Percentiles rank a stretch among this genome's conserved stretches.
These are phyloP conservation scores for Knipowitschia caucasica DNA, from an alignment of 2,797 vertebrate genomes.

Conservation along the genomic window DNA sequence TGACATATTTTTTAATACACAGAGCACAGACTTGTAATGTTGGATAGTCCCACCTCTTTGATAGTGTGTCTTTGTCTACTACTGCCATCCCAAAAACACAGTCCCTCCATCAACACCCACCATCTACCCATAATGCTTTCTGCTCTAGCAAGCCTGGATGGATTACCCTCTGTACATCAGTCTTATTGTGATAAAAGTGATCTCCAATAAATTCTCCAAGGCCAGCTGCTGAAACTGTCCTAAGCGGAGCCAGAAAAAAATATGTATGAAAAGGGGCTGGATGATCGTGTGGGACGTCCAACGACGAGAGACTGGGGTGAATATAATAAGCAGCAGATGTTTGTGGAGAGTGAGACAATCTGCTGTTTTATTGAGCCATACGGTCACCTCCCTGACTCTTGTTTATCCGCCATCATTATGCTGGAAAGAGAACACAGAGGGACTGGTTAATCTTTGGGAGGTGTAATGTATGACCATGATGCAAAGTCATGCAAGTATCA, in stretches of 20 bases:
- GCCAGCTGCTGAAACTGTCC: constrained; percentile 40
- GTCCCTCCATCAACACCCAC: constrained; percentile 31
- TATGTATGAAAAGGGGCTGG: constrained; percentile 38
- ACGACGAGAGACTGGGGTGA: constrained; percentile 26
- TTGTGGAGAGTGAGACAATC: background rate
- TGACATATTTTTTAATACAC: constrained; percentile 16
- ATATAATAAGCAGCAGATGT: constrained; percentile 33
- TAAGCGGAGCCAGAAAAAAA: constrained; percentile 37
- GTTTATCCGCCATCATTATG: constrained; percentile 2
- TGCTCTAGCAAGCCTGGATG: constrained; percentile 45
- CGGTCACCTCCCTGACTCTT: constrained; percentile 1
- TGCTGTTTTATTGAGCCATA: background rate
- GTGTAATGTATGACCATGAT: background rate
- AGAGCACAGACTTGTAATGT: constrained; percentile 11
- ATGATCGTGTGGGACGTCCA: constrained; percentile 13
- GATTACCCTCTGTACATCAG: constrained; percentile 45
- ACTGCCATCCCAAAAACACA: constrained; percentile 21
- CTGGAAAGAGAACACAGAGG: constrained; percentile 2
- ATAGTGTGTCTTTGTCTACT: constrained; percentile 24
- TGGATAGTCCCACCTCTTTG: constrained; percentile 10
- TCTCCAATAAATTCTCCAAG: constrained; percentile 58
- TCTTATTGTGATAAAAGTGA: constrained; percentile 57
- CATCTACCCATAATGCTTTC: constrained; percentile 48
- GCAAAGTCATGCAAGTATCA: too few species aligned
- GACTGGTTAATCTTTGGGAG: background rate